These are phyloP conservation scores for Cheilosia urbana DNA, from an alignment of 2,888 invertebrate genomes.

Conservation along the genomic window DNA sequence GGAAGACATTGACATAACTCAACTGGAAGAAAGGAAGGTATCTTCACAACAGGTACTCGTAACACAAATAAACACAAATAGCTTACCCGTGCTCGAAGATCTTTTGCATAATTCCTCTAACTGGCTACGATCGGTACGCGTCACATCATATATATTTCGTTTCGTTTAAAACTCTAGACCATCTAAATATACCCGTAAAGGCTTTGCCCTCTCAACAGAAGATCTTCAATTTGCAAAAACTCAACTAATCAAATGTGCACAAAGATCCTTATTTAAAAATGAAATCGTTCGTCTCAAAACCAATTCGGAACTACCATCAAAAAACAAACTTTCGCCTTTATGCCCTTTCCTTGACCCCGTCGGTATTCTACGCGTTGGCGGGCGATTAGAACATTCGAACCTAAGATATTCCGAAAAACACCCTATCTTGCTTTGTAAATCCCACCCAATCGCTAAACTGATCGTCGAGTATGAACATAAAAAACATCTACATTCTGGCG, in stretches of 20 bases:
- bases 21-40: slow-evolving; percentile 15
- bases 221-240: neutral
- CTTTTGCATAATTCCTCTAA: neutral
- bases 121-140: neutral
- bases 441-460: slow-evolving; percentile 6
- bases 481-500: neutral
- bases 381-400: no score
- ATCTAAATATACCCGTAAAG: neutral
- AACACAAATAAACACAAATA: neutral
- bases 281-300: neutral
- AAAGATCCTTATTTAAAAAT: neutral
- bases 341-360: neutral
- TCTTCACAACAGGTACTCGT: slow-evolving; percentile 8
- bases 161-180: no score
- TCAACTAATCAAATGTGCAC: neutral
- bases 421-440: slow-evolving; percentile 30
- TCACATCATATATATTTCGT: neutral
- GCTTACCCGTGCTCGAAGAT: neutral
- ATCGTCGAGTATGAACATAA: neutral
- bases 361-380: no score
- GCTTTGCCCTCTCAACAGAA: no score
- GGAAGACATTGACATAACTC: slow-evolving; percentile 1
- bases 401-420: slow-evolving; percentile 30
- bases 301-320: neutral
- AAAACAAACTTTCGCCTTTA: neutral